Conservation (phyloP, 2,888 invertebrate species). For the Hirtodrosophila cameraria region DNA sequence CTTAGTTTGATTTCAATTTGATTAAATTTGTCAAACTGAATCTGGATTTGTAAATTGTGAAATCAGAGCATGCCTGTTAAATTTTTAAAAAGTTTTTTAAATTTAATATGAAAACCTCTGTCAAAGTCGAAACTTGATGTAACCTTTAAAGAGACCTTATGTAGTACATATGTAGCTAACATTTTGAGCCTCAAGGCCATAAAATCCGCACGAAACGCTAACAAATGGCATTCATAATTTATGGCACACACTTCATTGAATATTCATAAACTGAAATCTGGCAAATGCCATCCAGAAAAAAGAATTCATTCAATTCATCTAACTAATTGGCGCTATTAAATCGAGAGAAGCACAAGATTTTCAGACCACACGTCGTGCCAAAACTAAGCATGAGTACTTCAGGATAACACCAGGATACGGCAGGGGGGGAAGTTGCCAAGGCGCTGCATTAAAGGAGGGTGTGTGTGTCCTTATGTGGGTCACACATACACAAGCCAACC, state of each 20-base stretch:
- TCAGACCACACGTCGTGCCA: constrained; percentile 54
- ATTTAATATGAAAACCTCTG: constrained; percentile 7
- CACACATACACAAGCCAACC: constrained; percentile 27
- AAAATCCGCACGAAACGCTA: constrained; percentile 58
- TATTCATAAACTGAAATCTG: constrained; percentile 75
- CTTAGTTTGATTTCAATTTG: too few relatives aligned
- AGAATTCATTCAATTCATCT: constrained; percentile 75
- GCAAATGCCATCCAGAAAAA: constrained; percentile 27
- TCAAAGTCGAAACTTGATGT: constrained; percentile 1
- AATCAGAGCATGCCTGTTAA: too few relatives aligned
- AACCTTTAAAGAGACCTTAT: constrained; percentile 14
- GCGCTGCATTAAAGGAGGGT: constrained; percentile 53
- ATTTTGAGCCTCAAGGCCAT: constrained; percentile 51
- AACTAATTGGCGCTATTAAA: constrained; percentile 74
- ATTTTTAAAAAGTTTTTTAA: too few relatives aligned
- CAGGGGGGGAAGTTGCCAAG: constrained; percentile 59
- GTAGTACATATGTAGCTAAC: background rate
- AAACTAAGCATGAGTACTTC: too few relatives aligned
- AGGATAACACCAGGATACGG: constrained; percentile 13
- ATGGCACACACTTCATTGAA: constrained; percentile 76
- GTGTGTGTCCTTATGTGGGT: constrained; percentile 66
- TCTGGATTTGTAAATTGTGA: too few relatives aligned
- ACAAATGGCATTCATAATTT: constrained; percentile 76
- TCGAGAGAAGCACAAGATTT: constrained; percentile 39
- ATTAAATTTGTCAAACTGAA: too few relatives aligned